These are phyloP conservation scores for Spodoptera littoralis DNA, from an alignment of 2,888 invertebrate genomes.

Conservation along the genomic window DNA sequence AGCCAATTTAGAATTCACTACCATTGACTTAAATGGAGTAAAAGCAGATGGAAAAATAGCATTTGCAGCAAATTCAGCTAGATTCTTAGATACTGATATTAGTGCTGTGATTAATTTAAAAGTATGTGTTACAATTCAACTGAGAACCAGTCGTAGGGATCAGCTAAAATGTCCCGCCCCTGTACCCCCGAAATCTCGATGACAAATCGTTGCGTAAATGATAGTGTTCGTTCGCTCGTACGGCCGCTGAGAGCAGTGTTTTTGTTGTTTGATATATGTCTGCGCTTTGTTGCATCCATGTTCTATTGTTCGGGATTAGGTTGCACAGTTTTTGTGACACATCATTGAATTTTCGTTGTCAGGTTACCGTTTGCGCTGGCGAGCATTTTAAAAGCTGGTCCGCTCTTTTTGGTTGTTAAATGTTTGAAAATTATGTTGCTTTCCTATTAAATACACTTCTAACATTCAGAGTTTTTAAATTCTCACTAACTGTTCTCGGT, in stretches of 20 bases:
- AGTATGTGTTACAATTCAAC: not conserved
- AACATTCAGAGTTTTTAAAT: too few relatives aligned
- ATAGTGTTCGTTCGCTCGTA: slow-evolving; percentile 82
- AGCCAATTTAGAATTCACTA: too few relatives aligned
- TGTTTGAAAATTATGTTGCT: not conserved
- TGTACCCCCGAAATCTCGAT: slow-evolving; percentile 79
- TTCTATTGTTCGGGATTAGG: slow-evolving; percentile 70
- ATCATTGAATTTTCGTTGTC: slow-evolving; percentile 57
- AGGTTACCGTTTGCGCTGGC: slow-evolving; percentile 45
- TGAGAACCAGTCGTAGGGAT: slow-evolving; percentile 63
- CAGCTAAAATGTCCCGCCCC: slow-evolving; percentile 69
- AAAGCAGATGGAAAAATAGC: too few relatives aligned
- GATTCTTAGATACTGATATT: not conserved
- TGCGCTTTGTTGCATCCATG: slow-evolving; percentile 74
- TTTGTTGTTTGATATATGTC: slow-evolving; percentile 87
- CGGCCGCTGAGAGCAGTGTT: slow-evolving; percentile 74
- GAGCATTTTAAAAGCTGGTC: slow-evolving; percentile 37
- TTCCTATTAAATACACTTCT: too few relatives aligned
- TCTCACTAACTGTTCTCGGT: too few relatives aligned
- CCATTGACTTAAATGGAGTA: too few relatives aligned
- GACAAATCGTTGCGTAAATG: slow-evolving; percentile 88
- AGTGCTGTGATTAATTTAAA: not conserved
- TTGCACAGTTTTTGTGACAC: slow-evolving; percentile 72
- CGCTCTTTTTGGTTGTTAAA: slow-evolving; percentile 13
- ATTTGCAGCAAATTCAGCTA: too few relatives aligned